Percentiles rank a stretch among this genome's conserved stretches.
Conservation (phyloP, 1,140 invertebrate species). For the Lycorma delicatula region DNA sequence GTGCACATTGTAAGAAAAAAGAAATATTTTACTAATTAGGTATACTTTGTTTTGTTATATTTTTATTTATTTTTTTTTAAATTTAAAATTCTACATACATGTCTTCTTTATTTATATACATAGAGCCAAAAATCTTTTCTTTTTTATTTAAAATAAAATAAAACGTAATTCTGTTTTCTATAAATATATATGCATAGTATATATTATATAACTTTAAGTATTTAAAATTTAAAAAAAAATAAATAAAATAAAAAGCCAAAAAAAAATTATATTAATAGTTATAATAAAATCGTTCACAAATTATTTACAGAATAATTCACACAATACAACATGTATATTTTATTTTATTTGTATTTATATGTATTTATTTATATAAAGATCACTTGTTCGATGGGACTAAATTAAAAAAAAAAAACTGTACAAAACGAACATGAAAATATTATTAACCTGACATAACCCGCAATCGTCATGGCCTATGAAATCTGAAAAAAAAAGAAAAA, state of each 20-base stretch:
- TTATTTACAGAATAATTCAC: conserved; percentile 4
- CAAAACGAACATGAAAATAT: conserved; percentile 2
- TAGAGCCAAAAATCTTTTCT: neutral
- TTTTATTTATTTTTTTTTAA: neutral
- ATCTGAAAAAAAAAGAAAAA: conserved; percentile 42
- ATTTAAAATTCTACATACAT: neutral
- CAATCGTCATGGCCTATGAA: conserved; percentile 69
- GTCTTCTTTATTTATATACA: neutral
- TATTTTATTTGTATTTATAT: conserved; percentile 8
- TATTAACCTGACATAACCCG: conserved; percentile 22
- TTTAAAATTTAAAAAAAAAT: no score
- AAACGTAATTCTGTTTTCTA: neutral
- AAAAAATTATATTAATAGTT: no score
- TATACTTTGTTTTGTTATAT: neutral
- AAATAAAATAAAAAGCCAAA: no score
- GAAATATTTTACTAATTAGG: no score
- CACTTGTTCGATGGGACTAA: neutral
- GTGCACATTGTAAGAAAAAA: no score
- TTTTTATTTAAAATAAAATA: neutral
- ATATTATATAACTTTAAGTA: no score
- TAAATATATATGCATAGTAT: no score
- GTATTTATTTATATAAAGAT: conserved; percentile 2
- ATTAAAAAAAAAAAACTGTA: neutral
- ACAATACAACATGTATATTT: neutral
- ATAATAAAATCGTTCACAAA: neutral